Evolutionary conservation across 2,113 vertebrate species (phyloP).

Genomic region (Rhegmatorhina hoffmannsi): DNA sequence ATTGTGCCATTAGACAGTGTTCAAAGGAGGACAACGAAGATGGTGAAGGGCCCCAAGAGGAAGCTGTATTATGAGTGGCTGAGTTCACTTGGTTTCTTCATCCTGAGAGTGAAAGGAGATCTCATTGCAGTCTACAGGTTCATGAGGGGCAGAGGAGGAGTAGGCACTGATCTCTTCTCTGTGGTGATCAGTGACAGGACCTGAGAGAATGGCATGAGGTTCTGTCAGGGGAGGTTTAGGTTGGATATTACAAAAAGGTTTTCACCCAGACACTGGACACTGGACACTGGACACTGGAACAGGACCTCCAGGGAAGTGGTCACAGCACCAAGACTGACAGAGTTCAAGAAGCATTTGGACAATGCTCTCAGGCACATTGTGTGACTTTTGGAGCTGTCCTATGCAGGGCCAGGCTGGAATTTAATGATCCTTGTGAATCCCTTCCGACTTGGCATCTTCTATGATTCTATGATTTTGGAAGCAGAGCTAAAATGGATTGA

Average conservation of each 20-base stretch:
- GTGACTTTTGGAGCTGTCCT: neutral
- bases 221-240: neutral
- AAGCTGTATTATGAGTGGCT: rapidly evolving
- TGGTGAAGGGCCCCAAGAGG: neutral
- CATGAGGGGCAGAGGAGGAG: neutral
- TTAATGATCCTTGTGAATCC: neutral
- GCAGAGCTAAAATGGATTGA: neutral
- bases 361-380: neutral
- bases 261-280: neutral
- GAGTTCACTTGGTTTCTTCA: neutral
- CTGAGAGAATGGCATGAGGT: rapidly evolving
- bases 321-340: neutral
- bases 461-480: neutral
- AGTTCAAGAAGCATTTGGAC: neutral
- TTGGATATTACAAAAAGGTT: neutral
- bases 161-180: too few relatives aligned
- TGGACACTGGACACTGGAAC: neutral
- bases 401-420: neutral
- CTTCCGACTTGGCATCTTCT: neutral
- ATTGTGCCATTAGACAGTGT: rapidly evolving
- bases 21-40: neutral
- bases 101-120: neutral
- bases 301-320: neutral
- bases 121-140: neutral
- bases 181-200: neutral